Conservation (phyloP, 1,140 invertebrate genomes). For the Phenacoccus solenopsis region DNA sequence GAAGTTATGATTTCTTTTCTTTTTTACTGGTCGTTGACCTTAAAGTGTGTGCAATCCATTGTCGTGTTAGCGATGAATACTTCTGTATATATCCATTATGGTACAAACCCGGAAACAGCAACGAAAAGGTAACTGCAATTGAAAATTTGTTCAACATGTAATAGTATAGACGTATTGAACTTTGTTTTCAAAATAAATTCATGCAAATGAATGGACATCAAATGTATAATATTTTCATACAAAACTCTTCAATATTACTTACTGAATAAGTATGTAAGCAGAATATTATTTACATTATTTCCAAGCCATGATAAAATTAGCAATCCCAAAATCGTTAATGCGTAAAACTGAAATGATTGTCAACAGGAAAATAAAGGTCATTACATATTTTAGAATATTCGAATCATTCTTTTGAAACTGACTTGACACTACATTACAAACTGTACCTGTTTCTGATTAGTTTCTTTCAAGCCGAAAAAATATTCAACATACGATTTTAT, state of each 20-base stretch:
- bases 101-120: neutral
- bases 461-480: neutral
- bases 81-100: neutral
- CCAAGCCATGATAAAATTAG: neutral
- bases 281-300: constrained; percentile 9
- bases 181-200: no score
- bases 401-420: neutral
- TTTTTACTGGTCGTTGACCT: neutral
- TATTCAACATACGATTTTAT: neutral
- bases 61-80: neutral
- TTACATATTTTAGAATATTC: no score
- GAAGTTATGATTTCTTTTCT: neutral
- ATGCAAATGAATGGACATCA: neutral
- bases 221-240: neutral
- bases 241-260: neutral
- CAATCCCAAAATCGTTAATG: neutral
- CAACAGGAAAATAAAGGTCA: neutral
- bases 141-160: no score
- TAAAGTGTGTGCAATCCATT: neutral
- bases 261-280: neutral
- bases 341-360: neutral
- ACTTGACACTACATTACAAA: neutral
- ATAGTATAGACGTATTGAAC: no score
- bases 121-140: neutral
- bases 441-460: neutral